Base-by-base conservation (phyloP, 1,140 invertebrate genomes). In the Pseudomyrmex concolor region DNA sequence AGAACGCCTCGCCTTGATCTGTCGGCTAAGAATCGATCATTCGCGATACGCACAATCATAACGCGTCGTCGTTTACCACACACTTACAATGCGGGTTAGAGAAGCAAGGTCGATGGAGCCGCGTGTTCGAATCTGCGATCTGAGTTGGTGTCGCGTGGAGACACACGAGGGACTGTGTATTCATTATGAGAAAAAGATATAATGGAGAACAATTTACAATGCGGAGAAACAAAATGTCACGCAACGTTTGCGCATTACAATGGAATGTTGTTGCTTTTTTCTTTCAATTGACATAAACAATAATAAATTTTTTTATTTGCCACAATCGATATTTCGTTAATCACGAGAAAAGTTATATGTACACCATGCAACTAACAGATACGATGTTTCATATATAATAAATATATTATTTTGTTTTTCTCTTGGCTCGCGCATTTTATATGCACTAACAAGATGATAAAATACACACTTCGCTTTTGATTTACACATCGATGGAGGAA, bases 231-330 rank as follows among this genome's bases (percentile, higher is more conserved):
- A 5, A 78, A 70, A 22, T 34, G 34, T 51, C 10, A 45, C 43
- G 25, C 22, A 83, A 48, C 63, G n/a, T 80, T 59, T 17, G 48
- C 50, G 81, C 55, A 73, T 74, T 19, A 72, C 50, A 72, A 64
- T 17, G 59, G 48, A 84, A 51, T 84, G 48, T 34, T 48, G 34
- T 15, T 10, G 22, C n/a, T 50, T 54, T 85, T 54, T 10, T 7
- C 15, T 50, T 54, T 70, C 19, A 10, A 57, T 81, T 48, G 50
- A 81, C 82, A 66, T 73, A 72, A 80, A 71, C 51, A 60, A 68
- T 72, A 73, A 19, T 71, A 71, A 43, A 78, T 55, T 22, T 86
- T 78, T 86, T 78, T 78, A 51, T 78, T 86, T 74, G 13, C 34
- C 68, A 62, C 19, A 86, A 81, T 74, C 50, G 54, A 82, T 77